phyloP scores from a whole-genome alignment of 2,797 vertebrate species.

The Bovichtus diacanthus region DNA sequence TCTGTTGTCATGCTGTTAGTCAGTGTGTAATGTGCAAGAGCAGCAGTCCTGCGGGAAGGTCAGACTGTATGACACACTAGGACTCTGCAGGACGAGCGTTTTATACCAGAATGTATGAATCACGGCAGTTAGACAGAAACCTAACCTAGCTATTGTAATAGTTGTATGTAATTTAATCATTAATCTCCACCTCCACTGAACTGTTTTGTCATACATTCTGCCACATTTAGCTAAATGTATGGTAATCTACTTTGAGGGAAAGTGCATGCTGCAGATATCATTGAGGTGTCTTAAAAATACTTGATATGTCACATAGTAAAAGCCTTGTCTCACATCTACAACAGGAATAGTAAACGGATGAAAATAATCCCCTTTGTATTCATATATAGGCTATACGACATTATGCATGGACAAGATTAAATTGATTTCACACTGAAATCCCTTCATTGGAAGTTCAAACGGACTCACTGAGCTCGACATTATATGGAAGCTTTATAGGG shows the following conservation, averaged over 20 bases:
- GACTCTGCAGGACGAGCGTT: constrained; percentile 48
- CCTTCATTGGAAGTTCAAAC: constrained; percentile 41
- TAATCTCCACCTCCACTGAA: not conserved
- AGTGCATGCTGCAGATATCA: constrained; percentile 17
- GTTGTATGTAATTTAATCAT: not conserved
- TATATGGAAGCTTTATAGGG: constrained; percentile 35
- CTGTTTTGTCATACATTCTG: not conserved
- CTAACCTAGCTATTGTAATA: not conserved
- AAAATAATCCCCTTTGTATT: constrained; percentile 63
- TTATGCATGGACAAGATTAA: constrained; percentile 60
- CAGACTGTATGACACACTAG: constrained; percentile 70
- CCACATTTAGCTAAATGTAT: constrained; percentile 8
- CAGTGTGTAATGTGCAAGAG: constrained; percentile 76
- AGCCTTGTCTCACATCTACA: constrained; percentile 35
- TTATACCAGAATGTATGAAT: constrained; percentile 63
- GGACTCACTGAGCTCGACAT: constrained; percentile 37
- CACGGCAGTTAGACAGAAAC: constrained; percentile 17
- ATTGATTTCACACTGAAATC: constrained; percentile 58
- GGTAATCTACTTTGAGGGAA: constrained; percentile 10
- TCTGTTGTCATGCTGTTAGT: constrained; percentile 76
- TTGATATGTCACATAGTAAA: constrained; percentile 8
- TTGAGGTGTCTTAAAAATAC: constrained; percentile 35
- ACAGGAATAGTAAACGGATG: constrained; percentile 34
- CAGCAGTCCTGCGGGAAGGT: constrained; percentile 77
- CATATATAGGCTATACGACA: constrained; percentile 44